A percentile compares a stretch with the other conserved stretches of the same genome.
Evolutionary conservation across 2,113 vertebrate species (phyloP).

Genomic region (Colossoma macropomum): DNA sequence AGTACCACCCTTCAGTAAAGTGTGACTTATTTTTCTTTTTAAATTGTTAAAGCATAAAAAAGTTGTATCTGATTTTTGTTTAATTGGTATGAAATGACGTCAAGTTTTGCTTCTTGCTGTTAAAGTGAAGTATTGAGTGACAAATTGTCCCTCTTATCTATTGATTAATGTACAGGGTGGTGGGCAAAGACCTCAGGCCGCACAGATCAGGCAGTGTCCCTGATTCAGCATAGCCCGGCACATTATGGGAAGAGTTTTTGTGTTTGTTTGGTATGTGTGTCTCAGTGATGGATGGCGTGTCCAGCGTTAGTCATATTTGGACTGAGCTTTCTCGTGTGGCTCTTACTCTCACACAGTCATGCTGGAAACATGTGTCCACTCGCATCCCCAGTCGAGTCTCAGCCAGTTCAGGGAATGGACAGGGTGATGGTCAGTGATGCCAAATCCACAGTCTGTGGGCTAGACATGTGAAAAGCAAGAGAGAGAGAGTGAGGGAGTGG

Average conservation of each 20-base stretch:
- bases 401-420: conserved; percentile 18
- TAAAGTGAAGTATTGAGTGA: too few relatives aligned
- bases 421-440: neutral
- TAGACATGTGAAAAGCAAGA: conserved; percentile 10
- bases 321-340: conserved; percentile 55
- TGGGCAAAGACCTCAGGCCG: too few relatives aligned
- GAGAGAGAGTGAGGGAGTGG: conserved; percentile 4
- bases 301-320: conserved; percentile 72
- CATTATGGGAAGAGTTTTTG: neutral
- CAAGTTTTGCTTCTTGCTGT: too few relatives aligned
- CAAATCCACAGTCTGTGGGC: conserved; percentile 27
- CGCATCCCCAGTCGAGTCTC: conserved; percentile 32
- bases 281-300: conserved; percentile 60
- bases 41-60: too few relatives aligned
- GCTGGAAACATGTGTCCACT: conserved; percentile 69
- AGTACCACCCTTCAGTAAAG: too few relatives aligned
- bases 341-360: conserved; percentile 66
- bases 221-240: too few relatives aligned
- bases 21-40: too few relatives aligned
- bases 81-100: too few relatives aligned
- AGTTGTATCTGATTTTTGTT: too few relatives aligned
- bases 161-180: too few relatives aligned
- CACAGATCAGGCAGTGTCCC: too few relatives aligned
- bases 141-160: too few relatives aligned
- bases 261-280: conserved; percentile 14